phyloP scores from a whole-genome alignment of 2,888 invertebrate genomes.

The Cataglyphis albicans region DNA sequence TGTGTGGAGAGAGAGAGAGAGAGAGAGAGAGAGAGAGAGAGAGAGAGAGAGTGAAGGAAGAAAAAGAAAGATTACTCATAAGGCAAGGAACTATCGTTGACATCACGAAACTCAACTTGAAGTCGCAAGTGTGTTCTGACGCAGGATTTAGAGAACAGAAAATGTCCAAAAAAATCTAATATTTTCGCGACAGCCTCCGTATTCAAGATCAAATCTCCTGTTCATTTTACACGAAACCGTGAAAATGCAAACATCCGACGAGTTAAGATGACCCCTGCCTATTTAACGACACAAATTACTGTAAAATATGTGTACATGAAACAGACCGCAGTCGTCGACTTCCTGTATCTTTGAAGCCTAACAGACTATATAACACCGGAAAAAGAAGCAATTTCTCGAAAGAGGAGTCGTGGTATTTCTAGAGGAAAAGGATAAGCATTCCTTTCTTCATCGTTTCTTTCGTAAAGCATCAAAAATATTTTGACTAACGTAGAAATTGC shows the following conservation, averaged over 20 bases:
- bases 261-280: conserved; percentile 10
- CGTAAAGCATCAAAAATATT: background rate
- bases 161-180: conserved; percentile 7
- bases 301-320: conserved; percentile 29
- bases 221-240: conserved; percentile 2
- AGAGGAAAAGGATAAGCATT: too few relatives aligned
- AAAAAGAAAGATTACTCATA: background rate
- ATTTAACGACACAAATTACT: conserved; percentile 35
- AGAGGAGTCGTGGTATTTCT: background rate
- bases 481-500: background rate
- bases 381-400: background rate
- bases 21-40: background rate
- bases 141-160: conserved; percentile 20
- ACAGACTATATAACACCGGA: background rate
- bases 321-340: conserved; percentile 10
- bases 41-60: conserved; percentile 10
- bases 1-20: too few relatives aligned
- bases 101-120: conserved; percentile 29
- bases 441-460: background rate
- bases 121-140: conserved; percentile 24
- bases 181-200: background rate
- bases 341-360: conserved; percentile 39
- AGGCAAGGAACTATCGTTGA: conserved; percentile 8
- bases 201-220: conserved; percentile 2
- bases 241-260: background rate